These are phyloP conservation scores for Thecocarcelia acutangulata DNA, from an alignment of 2,888 invertebrate species.

Conservation along the genomic window DNA sequence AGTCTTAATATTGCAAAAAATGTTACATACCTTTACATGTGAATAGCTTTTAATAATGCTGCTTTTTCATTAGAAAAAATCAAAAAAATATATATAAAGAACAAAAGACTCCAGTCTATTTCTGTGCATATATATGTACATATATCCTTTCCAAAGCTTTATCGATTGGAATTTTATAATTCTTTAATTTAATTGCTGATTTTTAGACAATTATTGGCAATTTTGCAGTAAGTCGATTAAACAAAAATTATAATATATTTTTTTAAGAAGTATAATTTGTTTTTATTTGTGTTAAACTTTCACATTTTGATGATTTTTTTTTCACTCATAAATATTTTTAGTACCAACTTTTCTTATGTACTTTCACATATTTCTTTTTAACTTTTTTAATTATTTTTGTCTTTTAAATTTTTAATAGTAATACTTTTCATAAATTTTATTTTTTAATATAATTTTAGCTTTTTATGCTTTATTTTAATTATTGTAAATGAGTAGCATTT, in stretches of 20 bases:
- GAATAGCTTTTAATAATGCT: slow-evolving; percentile 52
- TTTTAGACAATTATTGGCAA: too few relatives aligned
- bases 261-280: too few relatives aligned
- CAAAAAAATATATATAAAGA: background rate
- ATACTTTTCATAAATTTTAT: background rate
- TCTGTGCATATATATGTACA: background rate
- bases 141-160: background rate
- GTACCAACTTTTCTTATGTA: too few relatives aligned
- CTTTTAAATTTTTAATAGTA: too few relatives aligned
- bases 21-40: slow-evolving; percentile 63
- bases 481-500: too few relatives aligned
- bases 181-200: background rate
- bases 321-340: too few relatives aligned
- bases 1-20: too few relatives aligned
- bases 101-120: background rate
- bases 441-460: background rate
- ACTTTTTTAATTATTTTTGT: too few relatives aligned
- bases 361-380: too few relatives aligned
- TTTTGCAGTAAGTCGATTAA: too few relatives aligned
- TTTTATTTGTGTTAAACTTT: background rate
- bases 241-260: too few relatives aligned
- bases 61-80: slow-evolving; percentile 51
- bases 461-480: too few relatives aligned
- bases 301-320: background rate
- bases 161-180: background rate